These are phyloP conservation scores for Thalassophryne amazonica DNA, from an alignment of 2,797 vertebrate species.

Conservation along the genomic window DNA sequence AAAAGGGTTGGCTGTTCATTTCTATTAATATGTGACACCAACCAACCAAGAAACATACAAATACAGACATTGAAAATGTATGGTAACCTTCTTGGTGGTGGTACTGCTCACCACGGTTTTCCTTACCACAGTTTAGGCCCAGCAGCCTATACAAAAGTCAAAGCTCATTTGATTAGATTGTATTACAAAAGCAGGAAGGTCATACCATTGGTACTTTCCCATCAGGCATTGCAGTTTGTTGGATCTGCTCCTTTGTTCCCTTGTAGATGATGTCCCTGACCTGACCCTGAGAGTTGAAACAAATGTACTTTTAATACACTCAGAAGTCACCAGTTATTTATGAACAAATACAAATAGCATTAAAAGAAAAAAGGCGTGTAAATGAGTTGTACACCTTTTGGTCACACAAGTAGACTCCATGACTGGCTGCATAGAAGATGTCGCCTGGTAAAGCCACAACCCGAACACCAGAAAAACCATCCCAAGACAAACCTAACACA, in stretches of 20 bases:
- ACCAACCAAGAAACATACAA: no score
- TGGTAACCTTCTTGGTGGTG: no score
- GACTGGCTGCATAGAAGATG: slow-evolving; percentile 80
- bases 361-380: neutral
- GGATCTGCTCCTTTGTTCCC: slow-evolving; percentile 79
- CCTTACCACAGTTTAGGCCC: no score
- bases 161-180: no score
- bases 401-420: slow-evolving; percentile 86
- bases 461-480: slow-evolving; percentile 82
- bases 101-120: no score
- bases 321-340: neutral
- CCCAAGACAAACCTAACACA: slow-evolving; percentile 74
- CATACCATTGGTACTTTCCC: slow-evolving; percentile 87
- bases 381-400: slow-evolving; percentile 70
- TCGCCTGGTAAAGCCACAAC: slow-evolving; percentile 87
- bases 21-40: no score
- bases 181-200: neutral
- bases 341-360: neutral
- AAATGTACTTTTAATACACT: slow-evolving; percentile 4
- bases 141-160: no score
- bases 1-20: no score
- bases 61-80: no score
- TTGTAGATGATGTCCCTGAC: slow-evolving; percentile 87
- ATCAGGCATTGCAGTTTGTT: slow-evolving; percentile 71
- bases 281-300: slow-evolving; percentile 68